Percentiles rank a stretch among this genome's conserved stretches.
phyloP scores from a whole-genome alignment of 1,140 invertebrate genomes.

The Philotrypesis tridentata region DNA sequence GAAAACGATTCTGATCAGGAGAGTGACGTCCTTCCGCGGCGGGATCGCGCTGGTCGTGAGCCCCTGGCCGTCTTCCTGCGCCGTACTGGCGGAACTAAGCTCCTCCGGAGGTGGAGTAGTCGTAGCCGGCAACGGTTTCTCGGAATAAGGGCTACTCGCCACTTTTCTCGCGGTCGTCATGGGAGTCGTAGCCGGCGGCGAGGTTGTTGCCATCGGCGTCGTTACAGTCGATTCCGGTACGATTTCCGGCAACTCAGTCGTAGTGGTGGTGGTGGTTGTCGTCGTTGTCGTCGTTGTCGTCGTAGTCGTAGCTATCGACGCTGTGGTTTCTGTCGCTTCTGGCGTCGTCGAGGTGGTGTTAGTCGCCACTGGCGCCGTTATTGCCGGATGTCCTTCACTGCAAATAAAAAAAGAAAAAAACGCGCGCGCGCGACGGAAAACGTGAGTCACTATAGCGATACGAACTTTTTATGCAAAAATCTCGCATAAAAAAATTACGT shows the following conservation, averaged over 20 bases:
- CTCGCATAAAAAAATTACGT: background rate
- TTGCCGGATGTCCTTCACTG: background rate
- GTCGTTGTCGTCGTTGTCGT: background rate
- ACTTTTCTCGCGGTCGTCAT: background rate
- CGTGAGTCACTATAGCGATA: background rate
- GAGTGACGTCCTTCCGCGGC: constrained; percentile 54
- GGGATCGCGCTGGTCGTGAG: constrained; percentile 41
- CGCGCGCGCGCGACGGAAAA: no score
- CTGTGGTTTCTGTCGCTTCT: background rate
- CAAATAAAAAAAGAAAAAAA: no score
- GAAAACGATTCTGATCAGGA: constrained; percentile 64
- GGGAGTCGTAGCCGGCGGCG: background rate
- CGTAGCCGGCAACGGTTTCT: background rate
- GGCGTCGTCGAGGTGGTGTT: background rate
- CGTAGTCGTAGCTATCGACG: background rate
- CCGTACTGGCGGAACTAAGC: background rate
- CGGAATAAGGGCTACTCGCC: background rate
- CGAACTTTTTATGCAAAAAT: background rate
- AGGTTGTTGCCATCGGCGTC: constrained; percentile 9
- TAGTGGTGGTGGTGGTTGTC: background rate
- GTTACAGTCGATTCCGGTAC: background rate
- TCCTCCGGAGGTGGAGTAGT: background rate
- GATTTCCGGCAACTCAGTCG: background rate
- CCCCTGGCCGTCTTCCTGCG: background rate
- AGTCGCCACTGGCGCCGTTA: background rate